These are phyloP conservation scores for Aratinga solstitialis DNA, from an alignment of 2,797 vertebrate species.

Conservation along the genomic window DNA sequence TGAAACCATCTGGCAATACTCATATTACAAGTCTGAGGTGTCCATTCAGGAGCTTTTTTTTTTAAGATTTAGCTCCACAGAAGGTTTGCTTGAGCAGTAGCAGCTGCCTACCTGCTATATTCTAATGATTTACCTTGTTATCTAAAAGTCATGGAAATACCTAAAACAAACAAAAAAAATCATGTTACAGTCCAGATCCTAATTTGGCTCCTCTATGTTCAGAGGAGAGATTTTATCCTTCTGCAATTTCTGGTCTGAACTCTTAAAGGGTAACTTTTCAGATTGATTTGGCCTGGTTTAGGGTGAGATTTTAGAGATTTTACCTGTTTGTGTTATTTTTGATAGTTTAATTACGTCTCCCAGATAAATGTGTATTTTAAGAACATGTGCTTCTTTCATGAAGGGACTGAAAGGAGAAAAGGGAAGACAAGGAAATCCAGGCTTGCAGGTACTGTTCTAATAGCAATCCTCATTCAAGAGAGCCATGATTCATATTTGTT, in stretches of 20 bases:
- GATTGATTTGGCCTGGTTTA: background rate
- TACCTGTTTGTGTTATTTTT: background rate
- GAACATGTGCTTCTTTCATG: conserved; percentile 18
- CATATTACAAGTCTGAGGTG: background rate
- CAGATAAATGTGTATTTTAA: background rate
- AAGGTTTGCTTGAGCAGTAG: background rate
- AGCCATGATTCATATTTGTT: background rate
- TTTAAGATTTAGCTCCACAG: background rate
- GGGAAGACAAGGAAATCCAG: conserved; percentile 85
- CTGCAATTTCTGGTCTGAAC: background rate
- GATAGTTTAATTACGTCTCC: background rate
- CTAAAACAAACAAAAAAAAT: background rate
- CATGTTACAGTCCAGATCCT: background rate
- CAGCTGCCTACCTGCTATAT: background rate
- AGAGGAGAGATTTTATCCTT: background rate
- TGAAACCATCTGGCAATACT: background rate
- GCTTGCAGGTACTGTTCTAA: conserved; percentile 80
- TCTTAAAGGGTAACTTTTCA: background rate
- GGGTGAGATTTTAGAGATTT: background rate
- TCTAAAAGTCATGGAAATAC: background rate
- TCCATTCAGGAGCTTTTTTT: background rate
- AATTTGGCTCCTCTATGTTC: background rate
- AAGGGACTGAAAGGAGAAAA: conserved; percentile 89
- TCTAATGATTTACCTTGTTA: background rate
- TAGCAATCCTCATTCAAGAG: background rate